phyloP scores from a whole-genome alignment of 2,797 vertebrate genomes.

The Balearica regulorum region DNA sequence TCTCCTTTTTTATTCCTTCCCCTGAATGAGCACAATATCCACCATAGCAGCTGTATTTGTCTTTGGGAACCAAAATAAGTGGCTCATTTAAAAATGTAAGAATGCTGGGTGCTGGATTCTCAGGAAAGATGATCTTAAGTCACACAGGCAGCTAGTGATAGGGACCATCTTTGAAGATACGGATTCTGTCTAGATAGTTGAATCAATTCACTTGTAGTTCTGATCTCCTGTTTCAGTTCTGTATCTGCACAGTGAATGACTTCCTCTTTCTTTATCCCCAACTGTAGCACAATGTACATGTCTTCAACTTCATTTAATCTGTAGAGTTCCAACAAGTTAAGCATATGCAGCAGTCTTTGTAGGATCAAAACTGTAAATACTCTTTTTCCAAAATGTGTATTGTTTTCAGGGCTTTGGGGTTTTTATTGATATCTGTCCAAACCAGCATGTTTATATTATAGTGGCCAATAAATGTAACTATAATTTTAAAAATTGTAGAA shows the following conservation, averaged over 20 bases:
- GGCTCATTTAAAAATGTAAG: neutral
- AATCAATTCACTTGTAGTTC: neutral
- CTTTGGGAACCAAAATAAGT: neutral
- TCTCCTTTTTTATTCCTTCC: neutral
- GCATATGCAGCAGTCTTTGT: neutral
- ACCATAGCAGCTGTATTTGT: neutral
- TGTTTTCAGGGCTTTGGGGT: neutral
- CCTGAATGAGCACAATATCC: fast-evolving
- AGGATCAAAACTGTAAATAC: neutral
- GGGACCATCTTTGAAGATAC: neutral
- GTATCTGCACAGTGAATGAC: neutral
- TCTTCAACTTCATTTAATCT: neutral
- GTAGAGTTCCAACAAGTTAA: neutral
- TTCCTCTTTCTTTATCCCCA: neutral
- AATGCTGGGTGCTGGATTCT: neutral
- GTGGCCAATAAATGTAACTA: neutral
- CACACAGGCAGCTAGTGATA: neutral
- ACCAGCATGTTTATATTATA: neutral
- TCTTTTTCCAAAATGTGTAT: neutral
- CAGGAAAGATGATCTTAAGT: neutral
- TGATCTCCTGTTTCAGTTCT: neutral
- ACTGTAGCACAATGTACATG: neutral
- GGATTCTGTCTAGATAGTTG: neutral
- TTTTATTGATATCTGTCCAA: neutral
- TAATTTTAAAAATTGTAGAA: neutral